These are phyloP conservation scores for Coryphaenoides rupestris DNA, from an alignment of 2,113 vertebrate species.

Conservation along the genomic window DNA sequence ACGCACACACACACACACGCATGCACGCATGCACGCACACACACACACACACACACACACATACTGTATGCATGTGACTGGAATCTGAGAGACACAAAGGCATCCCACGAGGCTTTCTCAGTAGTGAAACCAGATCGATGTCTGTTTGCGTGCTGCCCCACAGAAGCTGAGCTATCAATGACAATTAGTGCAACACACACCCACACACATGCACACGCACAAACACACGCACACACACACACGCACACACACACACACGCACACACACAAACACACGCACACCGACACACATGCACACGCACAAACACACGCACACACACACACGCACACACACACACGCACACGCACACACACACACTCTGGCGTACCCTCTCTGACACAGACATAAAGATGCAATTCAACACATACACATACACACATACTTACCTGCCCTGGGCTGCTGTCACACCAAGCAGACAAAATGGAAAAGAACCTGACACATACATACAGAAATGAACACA, in stretches of 20 bases:
- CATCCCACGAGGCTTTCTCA: background rate
- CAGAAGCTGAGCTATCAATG: slow-evolving; percentile 1
- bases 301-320: background rate
- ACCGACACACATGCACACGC: background rate
- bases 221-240: slow-evolving; percentile 2
- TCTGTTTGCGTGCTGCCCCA: slow-evolving; percentile 7
- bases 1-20: background rate
- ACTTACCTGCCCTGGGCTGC: slow-evolving; percentile 34
- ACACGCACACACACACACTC: background rate
- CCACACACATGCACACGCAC: background rate
- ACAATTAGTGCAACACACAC: slow-evolving; percentile 5
- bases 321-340: background rate
- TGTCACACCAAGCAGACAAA: slow-evolving; percentile 25
- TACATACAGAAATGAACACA: slow-evolving; percentile 21
- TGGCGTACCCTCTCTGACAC: too few species aligned
- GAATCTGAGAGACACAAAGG: too few species aligned
- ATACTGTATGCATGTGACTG: background rate
- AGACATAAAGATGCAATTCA: too few species aligned
- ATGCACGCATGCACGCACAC: slow-evolving; percentile 4
- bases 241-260: background rate
- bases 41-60: too few species aligned
- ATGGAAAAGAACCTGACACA: slow-evolving; percentile 32
- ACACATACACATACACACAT: background rate
- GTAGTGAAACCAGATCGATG: slow-evolving; percentile 13
- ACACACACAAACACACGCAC: background rate